Conservation (phyloP, 2,888 invertebrate genomes). For the Coronaproctus castanopsis region DNA sequence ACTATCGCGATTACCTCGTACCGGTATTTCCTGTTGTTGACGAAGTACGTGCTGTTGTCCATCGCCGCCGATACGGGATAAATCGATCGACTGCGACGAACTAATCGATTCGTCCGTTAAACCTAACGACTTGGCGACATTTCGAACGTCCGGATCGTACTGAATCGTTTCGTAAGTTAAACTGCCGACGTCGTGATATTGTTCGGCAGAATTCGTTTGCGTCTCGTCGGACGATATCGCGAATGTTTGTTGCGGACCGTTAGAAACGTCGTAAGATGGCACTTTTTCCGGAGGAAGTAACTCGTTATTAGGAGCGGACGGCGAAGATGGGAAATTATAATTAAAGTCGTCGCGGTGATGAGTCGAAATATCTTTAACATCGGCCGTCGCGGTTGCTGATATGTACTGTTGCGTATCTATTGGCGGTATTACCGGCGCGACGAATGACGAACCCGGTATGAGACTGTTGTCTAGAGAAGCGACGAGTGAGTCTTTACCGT, state of each 20-base stretch:
- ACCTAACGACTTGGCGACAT: constrained; percentile 19
- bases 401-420: too few species aligned
- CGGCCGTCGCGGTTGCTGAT: background rate
- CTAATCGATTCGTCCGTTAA: constrained; percentile 18
- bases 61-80: background rate
- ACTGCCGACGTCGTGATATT: too few species aligned
- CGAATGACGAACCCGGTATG: background rate
- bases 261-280: background rate
- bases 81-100: constrained; percentile 20
- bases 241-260: too few species aligned
- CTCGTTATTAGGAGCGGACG: background rate
- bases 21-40: constrained; percentile 24
- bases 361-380: background rate
- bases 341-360: background rate
- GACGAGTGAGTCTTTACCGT: background rate
- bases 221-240: too few species aligned
- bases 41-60: constrained; percentile 1
- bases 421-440: too few species aligned
- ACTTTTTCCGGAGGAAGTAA: background rate
- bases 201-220: too few species aligned
- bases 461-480: background rate
- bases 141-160: constrained; percentile 15
- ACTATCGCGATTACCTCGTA: constrained; percentile 34
- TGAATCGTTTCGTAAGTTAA: background rate
- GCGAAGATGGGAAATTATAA: background rate